These are phyloP conservation scores for Prosapia bicincta DNA, from an alignment of 2,888 invertebrate species.

Conservation along the genomic window DNA sequence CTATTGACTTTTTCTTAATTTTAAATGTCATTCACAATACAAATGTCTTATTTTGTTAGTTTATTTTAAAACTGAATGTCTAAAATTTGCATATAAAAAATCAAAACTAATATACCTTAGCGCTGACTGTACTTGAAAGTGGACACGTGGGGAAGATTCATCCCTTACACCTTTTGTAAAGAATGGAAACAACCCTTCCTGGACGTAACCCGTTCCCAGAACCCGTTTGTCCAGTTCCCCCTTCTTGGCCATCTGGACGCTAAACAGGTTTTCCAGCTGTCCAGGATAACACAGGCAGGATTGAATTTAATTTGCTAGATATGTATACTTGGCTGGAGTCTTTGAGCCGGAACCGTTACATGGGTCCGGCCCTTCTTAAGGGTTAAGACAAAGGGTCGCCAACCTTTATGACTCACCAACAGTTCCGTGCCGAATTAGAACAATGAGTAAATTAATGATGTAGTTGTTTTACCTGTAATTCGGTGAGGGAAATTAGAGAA, in stretches of 20 bases:
- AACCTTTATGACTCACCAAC: too few species aligned
- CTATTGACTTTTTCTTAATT: too few species aligned
- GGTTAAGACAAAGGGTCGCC: background rate
- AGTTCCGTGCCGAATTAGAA: too few species aligned
- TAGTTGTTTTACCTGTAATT: too few species aligned
- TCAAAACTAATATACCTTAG: too few species aligned
- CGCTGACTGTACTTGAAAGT: conserved; percentile 23
- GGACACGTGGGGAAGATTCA: conserved; percentile 23
- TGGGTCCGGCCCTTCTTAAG: background rate
- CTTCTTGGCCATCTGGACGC: conserved; percentile 17
- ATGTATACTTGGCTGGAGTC: background rate
- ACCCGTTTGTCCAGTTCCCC: conserved; percentile 29
- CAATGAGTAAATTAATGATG: too few species aligned
- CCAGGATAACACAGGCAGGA: background rate
- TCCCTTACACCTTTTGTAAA: conserved; percentile 15
- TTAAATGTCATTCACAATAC: too few species aligned
- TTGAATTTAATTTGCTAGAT: background rate
- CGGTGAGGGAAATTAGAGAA: too few species aligned
- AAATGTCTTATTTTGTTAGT: too few species aligned
- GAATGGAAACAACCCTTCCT: conserved; percentile 5
- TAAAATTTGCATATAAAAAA: too few species aligned
- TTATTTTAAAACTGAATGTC: too few species aligned
- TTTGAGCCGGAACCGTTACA: background rate
- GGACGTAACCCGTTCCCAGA: conserved; percentile 15
- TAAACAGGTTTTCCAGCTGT: conserved; percentile 3